Evolutionary conservation across 2,113 vertebrate species (phyloP).

Genomic region (Lamprotornis superbus): DNA sequence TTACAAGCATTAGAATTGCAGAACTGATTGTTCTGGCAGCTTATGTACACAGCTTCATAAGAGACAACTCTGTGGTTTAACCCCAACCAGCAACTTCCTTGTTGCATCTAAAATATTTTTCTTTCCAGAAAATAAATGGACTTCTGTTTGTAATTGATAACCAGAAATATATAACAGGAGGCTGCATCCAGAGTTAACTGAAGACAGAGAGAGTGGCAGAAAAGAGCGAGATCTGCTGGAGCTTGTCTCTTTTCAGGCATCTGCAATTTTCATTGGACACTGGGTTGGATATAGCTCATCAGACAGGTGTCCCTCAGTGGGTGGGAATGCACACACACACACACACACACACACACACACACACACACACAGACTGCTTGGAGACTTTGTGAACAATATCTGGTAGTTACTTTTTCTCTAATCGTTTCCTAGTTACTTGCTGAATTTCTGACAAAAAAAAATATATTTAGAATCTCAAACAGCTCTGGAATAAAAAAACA

Average conservation of each 20-base stretch:
- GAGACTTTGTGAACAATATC: not conserved
- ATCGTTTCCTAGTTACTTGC: not conserved
- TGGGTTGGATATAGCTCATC: not conserved
- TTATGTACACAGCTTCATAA: not conserved
- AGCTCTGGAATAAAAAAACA: not conserved
- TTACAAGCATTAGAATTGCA: not conserved
- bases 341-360: not conserved
- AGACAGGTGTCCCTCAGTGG: not conserved
- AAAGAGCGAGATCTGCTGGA: not conserved
- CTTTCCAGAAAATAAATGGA: constrained; percentile 60
- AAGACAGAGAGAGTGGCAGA: not conserved
- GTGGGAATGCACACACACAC: not conserved
- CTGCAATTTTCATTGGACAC: not conserved
- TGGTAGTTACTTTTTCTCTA: not conserved
- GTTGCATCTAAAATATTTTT: constrained; percentile 33
- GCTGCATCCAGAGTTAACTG: not conserved
- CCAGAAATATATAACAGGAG: not conserved
- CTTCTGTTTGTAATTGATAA: constrained; percentile 37
- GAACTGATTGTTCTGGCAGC: not conserved
- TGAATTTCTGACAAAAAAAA: not conserved
- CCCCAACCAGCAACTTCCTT: not conserved
- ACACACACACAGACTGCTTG: not conserved
- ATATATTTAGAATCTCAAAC: not conserved
- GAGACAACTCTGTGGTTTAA: not conserved
- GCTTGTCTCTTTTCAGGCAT: not conserved